Evolutionary conservation across 2,888 invertebrate species (phyloP).

Genomic region (Phengaris alcon): DNA sequence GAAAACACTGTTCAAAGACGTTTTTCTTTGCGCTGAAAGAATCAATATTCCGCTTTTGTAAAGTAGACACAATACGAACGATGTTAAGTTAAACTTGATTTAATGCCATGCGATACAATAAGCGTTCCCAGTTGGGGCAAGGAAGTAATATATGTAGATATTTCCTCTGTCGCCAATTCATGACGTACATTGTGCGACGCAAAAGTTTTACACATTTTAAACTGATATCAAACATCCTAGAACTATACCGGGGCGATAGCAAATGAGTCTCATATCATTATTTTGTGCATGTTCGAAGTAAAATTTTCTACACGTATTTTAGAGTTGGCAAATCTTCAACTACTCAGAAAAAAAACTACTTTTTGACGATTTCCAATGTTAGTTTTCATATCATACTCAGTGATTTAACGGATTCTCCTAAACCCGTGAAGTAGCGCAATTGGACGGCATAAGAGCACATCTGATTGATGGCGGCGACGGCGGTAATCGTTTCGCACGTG

Average conservation of each 20-base stretch:
- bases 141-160: conserved; percentile 20
- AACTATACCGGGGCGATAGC: not conserved
- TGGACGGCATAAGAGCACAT: conserved; percentile 56
- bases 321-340: not conserved
- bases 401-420: not conserved
- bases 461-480: conserved; percentile 68
- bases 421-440: conserved; percentile 21
- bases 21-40: conserved; percentile 40
- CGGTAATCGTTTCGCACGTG: conserved; percentile 55
- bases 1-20: conserved; percentile 43
- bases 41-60: conserved; percentile 38
- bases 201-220: conserved; percentile 9
- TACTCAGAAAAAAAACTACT: not conserved
- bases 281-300: not conserved
- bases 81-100: conserved; percentile 28
- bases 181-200: conserved; percentile 5
- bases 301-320: not conserved
- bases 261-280: not conserved
- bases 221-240: not conserved
- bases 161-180: conserved; percentile 19
- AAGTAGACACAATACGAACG: conserved; percentile 38
- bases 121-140: conserved; percentile 5
- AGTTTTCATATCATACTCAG: not conserved
- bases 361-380: not conserved
- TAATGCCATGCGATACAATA: conserved; percentile 25